A percentile compares a stretch with the other conserved stretches of the same genome.
Evolutionary conservation across 37 sponge, comb jelly and placozoan species (phyloP).

Genomic region (Aphrocallistes beatrix): DNA sequence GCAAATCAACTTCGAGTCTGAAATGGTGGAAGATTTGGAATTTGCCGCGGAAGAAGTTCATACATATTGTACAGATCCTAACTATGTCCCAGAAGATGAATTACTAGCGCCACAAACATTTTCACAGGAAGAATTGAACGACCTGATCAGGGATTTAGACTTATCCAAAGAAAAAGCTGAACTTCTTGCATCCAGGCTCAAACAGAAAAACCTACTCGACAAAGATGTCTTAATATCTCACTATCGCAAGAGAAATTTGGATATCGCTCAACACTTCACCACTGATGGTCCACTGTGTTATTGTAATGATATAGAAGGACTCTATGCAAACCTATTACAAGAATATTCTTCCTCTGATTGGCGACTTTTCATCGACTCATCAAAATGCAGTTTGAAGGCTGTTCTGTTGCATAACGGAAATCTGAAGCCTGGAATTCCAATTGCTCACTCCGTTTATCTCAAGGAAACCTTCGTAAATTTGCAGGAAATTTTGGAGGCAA

Average conservation of each 20-base stretch:
- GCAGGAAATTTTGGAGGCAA: not conserved
- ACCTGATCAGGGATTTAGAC: no score
- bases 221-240: no score
- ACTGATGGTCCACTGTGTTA: not conserved
- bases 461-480: not conserved
- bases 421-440: not conserved
- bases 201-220: not conserved
- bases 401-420: constrained; percentile 17
- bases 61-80: no score
- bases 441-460: not conserved
- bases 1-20: no score
- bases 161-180: not conserved
- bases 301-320: not conserved
- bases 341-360: not conserved
- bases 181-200: not conserved
- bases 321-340: not conserved
- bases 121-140: no score
- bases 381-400: not conserved
- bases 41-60: no score
- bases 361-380: constrained; percentile 3
- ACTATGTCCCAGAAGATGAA: no score
- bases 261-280: no score
- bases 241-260: no score
- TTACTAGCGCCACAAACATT: no score
- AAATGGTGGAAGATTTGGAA: no score